These are phyloP conservation scores for Himalopsyche tibetana DNA, from an alignment of 2,888 invertebrate genomes.

Conservation along the genomic window DNA sequence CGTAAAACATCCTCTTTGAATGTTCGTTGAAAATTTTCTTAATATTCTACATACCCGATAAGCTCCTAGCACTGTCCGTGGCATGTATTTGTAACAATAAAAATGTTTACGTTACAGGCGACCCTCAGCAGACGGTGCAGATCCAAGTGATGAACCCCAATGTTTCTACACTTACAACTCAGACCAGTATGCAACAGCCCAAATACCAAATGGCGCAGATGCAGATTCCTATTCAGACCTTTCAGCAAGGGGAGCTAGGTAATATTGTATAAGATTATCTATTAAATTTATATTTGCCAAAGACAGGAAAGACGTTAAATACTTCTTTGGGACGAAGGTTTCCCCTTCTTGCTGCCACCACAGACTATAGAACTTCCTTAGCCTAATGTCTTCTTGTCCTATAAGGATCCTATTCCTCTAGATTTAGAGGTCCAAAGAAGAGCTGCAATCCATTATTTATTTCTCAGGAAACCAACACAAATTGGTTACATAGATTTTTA, in stretches of 20 bases:
- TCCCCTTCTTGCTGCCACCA: too few relatives aligned
- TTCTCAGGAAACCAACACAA: too few relatives aligned
- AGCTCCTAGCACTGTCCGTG: too few relatives aligned
- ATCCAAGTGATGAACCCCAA: constrained; percentile 84
- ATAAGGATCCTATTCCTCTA: too few relatives aligned
- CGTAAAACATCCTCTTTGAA: too few relatives aligned
- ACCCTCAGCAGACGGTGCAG: constrained; percentile 87
- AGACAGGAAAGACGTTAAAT: too few relatives aligned
- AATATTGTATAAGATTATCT: not conserved
- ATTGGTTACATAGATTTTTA: too few relatives aligned
- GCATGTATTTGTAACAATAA: not conserved
- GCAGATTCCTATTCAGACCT: constrained; percentile 85
- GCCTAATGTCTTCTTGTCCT: too few relatives aligned
- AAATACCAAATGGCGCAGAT: constrained; percentile 84
- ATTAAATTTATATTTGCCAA: too few relatives aligned
- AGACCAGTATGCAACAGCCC: constrained; percentile 78
- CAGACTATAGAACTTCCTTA: too few relatives aligned
- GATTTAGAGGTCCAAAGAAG: too few relatives aligned
- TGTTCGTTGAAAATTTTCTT: not conserved
- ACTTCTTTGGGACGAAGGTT: not conserved
- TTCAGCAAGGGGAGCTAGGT: constrained; percentile 79
- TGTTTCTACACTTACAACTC: constrained; percentile 70
- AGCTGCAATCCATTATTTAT: too few relatives aligned
- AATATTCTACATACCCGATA: not conserved
- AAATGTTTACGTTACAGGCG: constrained; percentile 71